Evolutionary conservation across 2,797 vertebrate genomes (phyloP).

Genomic region (Ptychadena robeensis): DNA sequence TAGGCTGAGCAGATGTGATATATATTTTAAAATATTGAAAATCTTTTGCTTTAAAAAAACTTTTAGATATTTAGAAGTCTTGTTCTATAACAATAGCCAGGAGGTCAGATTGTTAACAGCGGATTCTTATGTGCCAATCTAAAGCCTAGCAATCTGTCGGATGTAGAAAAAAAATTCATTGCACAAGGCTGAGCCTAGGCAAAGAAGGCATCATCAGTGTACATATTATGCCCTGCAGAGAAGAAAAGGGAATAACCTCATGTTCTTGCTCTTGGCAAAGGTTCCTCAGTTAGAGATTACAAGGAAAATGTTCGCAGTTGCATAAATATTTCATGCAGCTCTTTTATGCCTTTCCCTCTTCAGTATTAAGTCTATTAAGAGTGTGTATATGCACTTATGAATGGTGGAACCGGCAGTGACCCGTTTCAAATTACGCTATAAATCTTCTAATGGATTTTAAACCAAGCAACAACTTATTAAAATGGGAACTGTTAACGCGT

Average conservation of each 20-base stretch:
- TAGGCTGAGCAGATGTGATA: slow-evolving; percentile 33
- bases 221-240: slow-evolving; percentile 60
- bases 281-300: slow-evolving; percentile 57
- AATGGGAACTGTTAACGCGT: slow-evolving; percentile 48
- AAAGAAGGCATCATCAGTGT: slow-evolving; percentile 44
- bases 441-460: slow-evolving; percentile 54
- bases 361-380: slow-evolving; percentile 60
- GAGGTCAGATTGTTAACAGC: slow-evolving; percentile 59
- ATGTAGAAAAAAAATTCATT: slow-evolving; percentile 57
- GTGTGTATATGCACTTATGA: slow-evolving; percentile 58
- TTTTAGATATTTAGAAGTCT: slow-evolving; percentile 52
- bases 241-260: slow-evolving; percentile 57
- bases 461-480: slow-evolving; percentile 52
- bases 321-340: slow-evolving; percentile 61
- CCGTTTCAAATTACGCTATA: slow-evolving; percentile 56
- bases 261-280: slow-evolving; percentile 59
- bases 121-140: slow-evolving; percentile 55
- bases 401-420: slow-evolving; percentile 56
- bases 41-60: slow-evolving; percentile 40
- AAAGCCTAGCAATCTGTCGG: slow-evolving; percentile 57
- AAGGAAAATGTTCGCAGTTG: slow-evolving; percentile 60
- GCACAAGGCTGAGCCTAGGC: slow-evolving; percentile 44
- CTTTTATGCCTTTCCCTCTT: slow-evolving; percentile 53
- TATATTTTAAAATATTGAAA: slow-evolving; percentile 59
- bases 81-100: slow-evolving; percentile 56